Conservation (phyloP, 2,797 vertebrate genomes). For the Protonibea diacanthus region DNA sequence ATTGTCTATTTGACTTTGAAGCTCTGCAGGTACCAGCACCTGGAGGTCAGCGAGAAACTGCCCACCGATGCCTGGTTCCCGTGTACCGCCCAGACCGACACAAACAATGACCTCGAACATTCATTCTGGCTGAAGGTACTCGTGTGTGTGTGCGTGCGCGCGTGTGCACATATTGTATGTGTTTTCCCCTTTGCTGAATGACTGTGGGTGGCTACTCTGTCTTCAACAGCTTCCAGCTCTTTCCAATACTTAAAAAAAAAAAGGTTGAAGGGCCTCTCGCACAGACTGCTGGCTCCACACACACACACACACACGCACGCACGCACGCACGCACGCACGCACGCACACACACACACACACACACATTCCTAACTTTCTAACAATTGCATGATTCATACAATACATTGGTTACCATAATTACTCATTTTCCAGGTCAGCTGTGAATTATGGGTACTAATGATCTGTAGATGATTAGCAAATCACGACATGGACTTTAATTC, state of each 20-base stretch:
- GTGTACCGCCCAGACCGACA: slow-evolving; percentile 79
- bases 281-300: slow-evolving; percentile 32
- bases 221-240: slow-evolving; percentile 51
- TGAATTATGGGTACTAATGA: slow-evolving; percentile 58
- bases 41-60: slow-evolving; percentile 77
- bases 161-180: slow-evolving; percentile 25
- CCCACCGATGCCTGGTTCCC: slow-evolving; percentile 89
- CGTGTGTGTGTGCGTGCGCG: slow-evolving; percentile 1
- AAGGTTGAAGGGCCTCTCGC: slow-evolving; percentile 29
- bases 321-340: neutral
- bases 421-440: slow-evolving; percentile 55
- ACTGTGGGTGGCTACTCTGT: slow-evolving; percentile 50
- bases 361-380: slow-evolving; percentile 44
- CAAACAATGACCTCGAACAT: slow-evolving; percentile 74
- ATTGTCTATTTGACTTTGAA: slow-evolving; percentile 53
- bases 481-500: slow-evolving; percentile 31
- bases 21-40: slow-evolving; percentile 88
- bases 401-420: slow-evolving; percentile 27
- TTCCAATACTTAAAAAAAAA: slow-evolving; percentile 45
- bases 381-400: slow-evolving; percentile 59
- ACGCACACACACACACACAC: slow-evolving; percentile 7
- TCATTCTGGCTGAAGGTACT: slow-evolving; percentile 92
- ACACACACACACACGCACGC: too few species aligned
- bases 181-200: slow-evolving; percentile 35
- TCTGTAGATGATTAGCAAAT: slow-evolving; percentile 64